Base-by-base conservation (phyloP, 2,888 invertebrate genomes). In the Nymphalis polychloros region DNA sequence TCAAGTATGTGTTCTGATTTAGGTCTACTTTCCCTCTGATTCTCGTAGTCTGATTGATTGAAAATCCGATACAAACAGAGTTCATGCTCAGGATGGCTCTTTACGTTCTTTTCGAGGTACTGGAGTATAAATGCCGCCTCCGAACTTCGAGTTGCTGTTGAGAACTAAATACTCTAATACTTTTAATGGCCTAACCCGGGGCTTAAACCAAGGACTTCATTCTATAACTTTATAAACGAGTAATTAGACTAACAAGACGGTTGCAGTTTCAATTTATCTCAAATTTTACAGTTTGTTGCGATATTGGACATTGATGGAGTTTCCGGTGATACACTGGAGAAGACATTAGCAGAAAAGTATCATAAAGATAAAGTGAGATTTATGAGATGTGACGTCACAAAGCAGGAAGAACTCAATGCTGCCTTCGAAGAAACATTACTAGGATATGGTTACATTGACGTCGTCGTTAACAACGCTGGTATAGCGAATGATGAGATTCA, bases 391-490 rank as follows among this genome's bases (percentile, higher is more conserved):
- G 86, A 86, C 47, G 80, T 83, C 31, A 80, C 81, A 0, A 75
- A 77, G 8, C 79, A 82, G 8, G 76, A 78, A 1, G 71, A 81
- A 62, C 75, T 86, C 8, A 70, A 76, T 27, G 73, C 57, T 8
- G 79, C 77, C 1, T 82, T 80, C 50, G 73, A 80, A 8, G 66
- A 62, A 47, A 74, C 78, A 0, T 67, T 74, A 46, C 69, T 77
- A 8, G 73, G 78, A 0, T 68, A 78, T 7, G 79, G 76, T 0
- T 72, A 73, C 55, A 75, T 84, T 17, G 83, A 86, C 63, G 66
- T 83, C 0, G 78, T 85, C 8, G 69, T 86, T 7, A 86, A 86
- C 59, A 83, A 83, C 62, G 86, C 85, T 48, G 86, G 81, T 1
- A 73, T 81, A 17, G 78, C 77, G 63, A 78, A 83, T 65, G 81